Base-by-base conservation (phyloP, 2,888 invertebrate genomes). In the Leptopterna dolabrata region DNA sequence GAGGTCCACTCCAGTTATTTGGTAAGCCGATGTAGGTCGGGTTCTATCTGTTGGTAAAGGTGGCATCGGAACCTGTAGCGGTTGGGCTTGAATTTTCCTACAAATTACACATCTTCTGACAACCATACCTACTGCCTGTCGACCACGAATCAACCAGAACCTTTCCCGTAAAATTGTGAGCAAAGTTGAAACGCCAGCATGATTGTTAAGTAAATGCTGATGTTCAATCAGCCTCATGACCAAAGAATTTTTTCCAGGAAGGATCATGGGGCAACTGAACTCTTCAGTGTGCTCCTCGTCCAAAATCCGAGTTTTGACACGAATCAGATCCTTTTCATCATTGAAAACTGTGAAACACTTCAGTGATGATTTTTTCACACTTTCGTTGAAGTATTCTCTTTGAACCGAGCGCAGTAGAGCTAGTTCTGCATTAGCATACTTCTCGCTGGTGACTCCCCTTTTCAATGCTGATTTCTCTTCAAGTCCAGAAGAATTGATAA, bases 1-100 rank as follows among this genome's bases (percentile, higher is more conserved):
- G 76, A 91, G 86, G 82, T 91, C 91, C 4, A 90, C 87, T 9
- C 90, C 91, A 3, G 87, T 88, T 7, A 89, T 82, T 73, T 90
- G 89, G 89, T 90, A 90, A 16, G 87, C 55, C 4, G 73, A 14
- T 11, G 88, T 81, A 84, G 89, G 87, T 13, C 82, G 71, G 0
- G 89, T 88, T 43, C 90, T 80, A 55, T 90, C 88, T 63, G 29
- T 27, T 24, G 89, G 89, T n/a, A 90, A 81, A 14, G 88, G 76
- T n/a, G 78, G 70, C 24, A 27, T 36, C 13, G 70, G 27, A 45
- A 51, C 47, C 30, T 87, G 45, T 19, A 83, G 14, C 13, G 36
- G 73, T 24, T 43, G 63, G 19, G 70, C 45, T 51, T 43, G 11
- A 13, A 36, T 14, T 73, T 47, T 36, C 27, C 70, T 7, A 73